Base-by-base conservation (phyloP, 1,140 invertebrate species). In the Belonocnema kinseyi region DNA sequence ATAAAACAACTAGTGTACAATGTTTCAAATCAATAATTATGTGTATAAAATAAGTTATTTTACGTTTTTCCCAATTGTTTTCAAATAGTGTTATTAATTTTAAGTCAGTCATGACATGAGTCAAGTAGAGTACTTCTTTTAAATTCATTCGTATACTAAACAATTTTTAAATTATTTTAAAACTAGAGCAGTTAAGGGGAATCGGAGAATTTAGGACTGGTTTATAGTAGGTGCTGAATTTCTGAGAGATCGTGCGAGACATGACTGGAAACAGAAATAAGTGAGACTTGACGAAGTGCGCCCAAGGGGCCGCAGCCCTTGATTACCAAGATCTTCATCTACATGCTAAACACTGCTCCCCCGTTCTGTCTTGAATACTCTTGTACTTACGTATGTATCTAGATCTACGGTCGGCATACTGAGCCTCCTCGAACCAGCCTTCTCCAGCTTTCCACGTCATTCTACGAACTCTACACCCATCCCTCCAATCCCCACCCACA, bases 271-370 rank as follows among this genome's bases (percentile, higher is more conserved):
- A n/a, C 51, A 80, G 86, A 88, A 90, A 90, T 90, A 90, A 90
- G 86, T 88, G 81, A 85, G 85, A 85, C 89, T 91, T 89, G 88
- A 91, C 89, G 86, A 89, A 91, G 90, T 90, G 82, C 81, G 86
- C 89, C 89, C 85, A 83, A 86, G 88, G 87, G 88, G 86, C 81
- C 77, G 76, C 84, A 86, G 82, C 85, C 88, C 88, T 91, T 91
- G 89, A 91, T 90, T 91, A 90, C 90, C 88, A 89, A 90, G 90
- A 90, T 91, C 89, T 90, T 91, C 90, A 91, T 91, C 90, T 91
- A 89, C 90, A 91, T 91, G 90, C 90, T 91, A 91, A 91, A 90
- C 88, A 91, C 89, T 85, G 86, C 84, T 89, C 78, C 87, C 85
- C 84, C 58, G 84, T 82, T 79, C 85, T 86, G 85, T 83, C 88